Conservation (phyloP, 2,888 invertebrate genomes). For the Dichetophora obliterata region DNA sequence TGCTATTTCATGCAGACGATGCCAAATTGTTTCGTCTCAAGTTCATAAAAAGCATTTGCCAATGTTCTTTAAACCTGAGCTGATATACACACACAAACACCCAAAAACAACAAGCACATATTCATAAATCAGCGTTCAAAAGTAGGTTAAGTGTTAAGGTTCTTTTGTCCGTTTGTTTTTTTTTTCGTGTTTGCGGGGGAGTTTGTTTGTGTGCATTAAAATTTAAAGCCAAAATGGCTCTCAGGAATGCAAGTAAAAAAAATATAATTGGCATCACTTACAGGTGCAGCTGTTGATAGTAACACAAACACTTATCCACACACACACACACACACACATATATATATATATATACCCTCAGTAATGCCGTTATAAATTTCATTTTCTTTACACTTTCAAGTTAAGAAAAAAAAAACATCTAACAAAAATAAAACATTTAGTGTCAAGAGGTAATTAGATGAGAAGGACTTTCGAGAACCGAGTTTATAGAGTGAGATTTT, state of each 20-base stretch:
- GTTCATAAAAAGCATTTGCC: conserved; percentile 26
- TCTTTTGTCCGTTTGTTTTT: no score
- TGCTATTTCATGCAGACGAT: neutral
- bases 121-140: neutral
- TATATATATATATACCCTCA: no score
- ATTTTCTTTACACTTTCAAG: neutral
- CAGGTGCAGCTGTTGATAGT: neutral
- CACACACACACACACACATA: neutral
- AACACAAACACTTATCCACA: neutral
- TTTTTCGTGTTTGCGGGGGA: neutral
- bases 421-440: neutral
- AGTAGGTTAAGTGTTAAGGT: neutral
- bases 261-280: conserved; percentile 9
- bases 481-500: no score
- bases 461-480: no score
- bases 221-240: conserved; percentile 10
- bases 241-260: neutral
- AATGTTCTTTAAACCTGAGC: neutral
- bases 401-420: neutral
- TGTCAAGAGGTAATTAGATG: no score
- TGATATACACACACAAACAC: neutral
- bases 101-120: neutral
- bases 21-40: conserved; percentile 14
- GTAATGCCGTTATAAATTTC: neutral
- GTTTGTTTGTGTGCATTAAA: neutral